Base-by-base conservation (phyloP, 2,113 vertebrate genomes). In the Mormyrus lacerda region DNA sequence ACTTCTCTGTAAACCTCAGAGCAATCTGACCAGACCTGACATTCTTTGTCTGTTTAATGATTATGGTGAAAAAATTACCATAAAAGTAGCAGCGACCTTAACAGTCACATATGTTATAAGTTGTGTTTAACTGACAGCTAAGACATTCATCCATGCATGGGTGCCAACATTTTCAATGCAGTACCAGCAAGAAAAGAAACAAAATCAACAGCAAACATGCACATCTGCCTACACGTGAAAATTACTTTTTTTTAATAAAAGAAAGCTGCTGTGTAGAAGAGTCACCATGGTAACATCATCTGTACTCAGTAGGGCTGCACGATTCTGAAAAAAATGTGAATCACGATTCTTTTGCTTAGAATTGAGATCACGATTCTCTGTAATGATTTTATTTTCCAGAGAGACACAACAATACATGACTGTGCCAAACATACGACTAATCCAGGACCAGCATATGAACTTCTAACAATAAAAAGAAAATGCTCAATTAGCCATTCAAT, bases 261-360 rank as follows among this genome's bases (percentile, higher is more conserved):
- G 6, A 45, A 84, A 47, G 39, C 44, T 47, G 21, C 42, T 84
- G 82, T 84, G 42, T 19, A 45, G 24, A n/a, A 24, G 21, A 10
- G 39, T 84, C 44, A 84, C 82, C 82, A 84, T 84, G 82, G 82
- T 47, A 84, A 84, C 82, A 84, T 47, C 47, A 83, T 47, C 39
- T 83, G 44, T 11, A 47, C 44, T 24, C 82, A 47, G 53, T 1
- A 21, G 19, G 44, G 21, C 42, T 84, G 51, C 17, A 19, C 17
- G 51, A 53, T 55, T 21, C 5, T 5, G 19, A 21, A 55, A 55
- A 55, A 55, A 55, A 55, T 21, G 53, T 7, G 19, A 55, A 55
- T 55, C 53, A 21, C 53, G 53, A 55, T 55, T 55, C 53, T 55
- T 55, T 55, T 55, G 19, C 53, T 55, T 55, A 55, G 1, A 21